These are phyloP conservation scores for Mystacornis crossleyi DNA, from an alignment of 2,113 vertebrate species.

Conservation along the genomic window DNA sequence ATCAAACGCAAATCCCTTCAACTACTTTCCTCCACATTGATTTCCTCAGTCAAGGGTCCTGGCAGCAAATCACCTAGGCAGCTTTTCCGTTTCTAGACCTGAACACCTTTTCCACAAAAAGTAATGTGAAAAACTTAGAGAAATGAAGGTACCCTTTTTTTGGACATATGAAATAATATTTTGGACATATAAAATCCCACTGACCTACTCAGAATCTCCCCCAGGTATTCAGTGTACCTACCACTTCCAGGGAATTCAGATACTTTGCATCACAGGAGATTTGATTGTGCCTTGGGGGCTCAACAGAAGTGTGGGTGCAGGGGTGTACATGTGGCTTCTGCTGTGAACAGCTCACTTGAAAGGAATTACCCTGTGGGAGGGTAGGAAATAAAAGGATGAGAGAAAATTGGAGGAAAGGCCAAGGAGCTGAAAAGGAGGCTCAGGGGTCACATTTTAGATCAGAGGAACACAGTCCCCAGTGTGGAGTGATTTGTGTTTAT, in stretches of 20 bases:
- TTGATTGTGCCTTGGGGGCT: not conserved
- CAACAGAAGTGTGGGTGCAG: not conserved
- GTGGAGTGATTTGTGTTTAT: not conserved
- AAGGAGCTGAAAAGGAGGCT: not conserved
- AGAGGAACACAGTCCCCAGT: not conserved
- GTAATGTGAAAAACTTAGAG: not conserved
- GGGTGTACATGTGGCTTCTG: not conserved
- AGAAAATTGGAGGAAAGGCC: not conserved
- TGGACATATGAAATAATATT: not conserved
- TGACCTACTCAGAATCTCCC: not conserved
- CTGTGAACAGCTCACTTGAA: not conserved
- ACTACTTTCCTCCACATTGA: fast-evolving
- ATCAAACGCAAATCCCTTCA: not conserved
- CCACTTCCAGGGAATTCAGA: not conserved
- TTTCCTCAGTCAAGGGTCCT: not conserved
- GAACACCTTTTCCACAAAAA: not conserved
- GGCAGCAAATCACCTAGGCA: not conserved
- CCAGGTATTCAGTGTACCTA: not conserved
- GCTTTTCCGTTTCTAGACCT: not conserved
- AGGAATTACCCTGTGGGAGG: not conserved
- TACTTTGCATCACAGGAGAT: not conserved
- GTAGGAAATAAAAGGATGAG: not conserved
- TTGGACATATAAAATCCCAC: not conserved
- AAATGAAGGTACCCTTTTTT: not conserved
- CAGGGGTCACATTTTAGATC: not conserved